Base-by-base conservation (phyloP, 2,797 vertebrate genomes). In the Gambelia wislizenii region DNA sequence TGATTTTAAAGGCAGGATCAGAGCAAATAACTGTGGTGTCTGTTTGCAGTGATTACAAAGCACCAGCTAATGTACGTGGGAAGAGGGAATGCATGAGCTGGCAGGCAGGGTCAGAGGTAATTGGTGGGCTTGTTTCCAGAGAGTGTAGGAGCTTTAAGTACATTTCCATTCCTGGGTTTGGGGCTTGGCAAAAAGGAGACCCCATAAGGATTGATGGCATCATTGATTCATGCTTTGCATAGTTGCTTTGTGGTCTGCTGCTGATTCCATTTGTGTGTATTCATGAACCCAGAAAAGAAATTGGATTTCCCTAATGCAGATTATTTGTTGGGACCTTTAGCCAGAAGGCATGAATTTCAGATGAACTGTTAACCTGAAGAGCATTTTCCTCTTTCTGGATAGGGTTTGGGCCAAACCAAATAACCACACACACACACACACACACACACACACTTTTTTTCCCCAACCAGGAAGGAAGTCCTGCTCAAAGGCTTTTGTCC, bases 141-240 rank as follows among this genome's bases (percentile, higher is more conserved):
- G 84, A 76, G 52, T 76, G 78, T 64, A 18, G 69, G 69, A 82
- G 54, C 20, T 4, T 89, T 86, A 86, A 89, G 70, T 82, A 59
- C n/a, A 82, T 89, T 89, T 86, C 88, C 84, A 86, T 52, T 82
- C 79, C 49, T 76, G 59, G 84, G 84, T 76, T 82, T 67, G 69
- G 84, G 75, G 64, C 64, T 87, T 89, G 87, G 75, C 84, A 89
- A n/a, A n/a, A 30, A 72, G 39, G 69, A 81, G 6, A 20, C 52
- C 44, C n/a, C 61, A 22, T 1, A 12, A 30, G 74, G 70, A 56
- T 75, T 76, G 61, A 54, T 12, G 67, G 78, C 84, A 75, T 47
- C 25, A 67, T 70, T 49, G 59, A 76, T 47, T 42, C 88, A 82
- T 81, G 78, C 84, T 81, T 82, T 75, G 47, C 88, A 82, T 86